Percentiles rank a stretch among this genome's conserved stretches.
These are phyloP conservation scores for Poecilobothrus nobilitatus DNA, from an alignment of 2,888 invertebrate genomes.

Conservation along the genomic window DNA sequence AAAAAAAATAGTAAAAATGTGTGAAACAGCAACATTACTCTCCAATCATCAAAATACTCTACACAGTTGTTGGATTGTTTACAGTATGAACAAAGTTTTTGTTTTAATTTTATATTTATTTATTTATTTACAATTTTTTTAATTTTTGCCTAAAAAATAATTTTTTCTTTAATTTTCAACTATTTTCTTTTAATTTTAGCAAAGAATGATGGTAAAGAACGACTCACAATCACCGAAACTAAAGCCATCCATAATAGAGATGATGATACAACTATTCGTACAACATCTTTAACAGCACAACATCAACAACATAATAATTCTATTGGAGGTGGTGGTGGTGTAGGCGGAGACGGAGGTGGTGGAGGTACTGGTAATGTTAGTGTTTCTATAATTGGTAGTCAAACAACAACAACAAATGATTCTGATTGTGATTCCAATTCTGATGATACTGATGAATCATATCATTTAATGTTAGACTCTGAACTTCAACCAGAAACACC, in stretches of 20 bases:
- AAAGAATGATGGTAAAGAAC: conserved; percentile 42
- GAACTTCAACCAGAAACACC: conserved; percentile 78
- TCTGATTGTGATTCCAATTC: conserved; percentile 26
- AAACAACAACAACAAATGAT: conserved; percentile 8
- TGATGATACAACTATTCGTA: conserved; percentile 21
- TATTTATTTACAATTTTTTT: neutral
- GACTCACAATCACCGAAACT: conserved; percentile 40
- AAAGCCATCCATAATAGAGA: conserved; percentile 28
- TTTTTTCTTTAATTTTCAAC: conserved; percentile 7
- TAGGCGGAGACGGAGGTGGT: conserved; percentile 18
- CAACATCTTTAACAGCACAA: conserved; percentile 10
- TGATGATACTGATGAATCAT: conserved; percentile 42
- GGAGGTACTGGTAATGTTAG: conserved; percentile 7
- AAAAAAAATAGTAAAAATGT: conserved; percentile 37
- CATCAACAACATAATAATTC: conserved; percentile 21
- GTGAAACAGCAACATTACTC: conserved; percentile 54
- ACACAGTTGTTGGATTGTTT: conserved; percentile 69
- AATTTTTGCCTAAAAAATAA: neutral
- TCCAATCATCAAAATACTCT: conserved; percentile 56
- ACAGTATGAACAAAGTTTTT: conserved; percentile 47
- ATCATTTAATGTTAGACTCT: conserved; percentile 69
- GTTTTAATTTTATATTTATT: conserved; percentile 7
- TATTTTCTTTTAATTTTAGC: conserved; percentile 29
- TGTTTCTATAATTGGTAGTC: conserved; percentile 16
- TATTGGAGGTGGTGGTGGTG: conserved; percentile 24